Base-by-base conservation (phyloP, 1,140 invertebrate species). In the Procambarus clarkii region DNA sequence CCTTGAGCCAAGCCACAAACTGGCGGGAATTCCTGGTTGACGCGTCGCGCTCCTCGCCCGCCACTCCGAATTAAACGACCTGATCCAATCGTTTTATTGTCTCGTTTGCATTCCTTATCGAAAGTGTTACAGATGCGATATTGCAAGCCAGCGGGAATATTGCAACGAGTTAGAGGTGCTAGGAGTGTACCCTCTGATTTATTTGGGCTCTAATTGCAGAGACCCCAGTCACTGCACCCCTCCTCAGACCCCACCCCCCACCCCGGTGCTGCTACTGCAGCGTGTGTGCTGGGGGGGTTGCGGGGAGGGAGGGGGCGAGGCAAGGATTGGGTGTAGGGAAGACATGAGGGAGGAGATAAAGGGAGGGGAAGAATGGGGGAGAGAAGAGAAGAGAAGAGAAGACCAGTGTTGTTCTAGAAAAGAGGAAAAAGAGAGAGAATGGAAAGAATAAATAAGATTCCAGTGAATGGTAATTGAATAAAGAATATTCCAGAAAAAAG, bases 61-160 rank as follows among this genome's bases (percentile, higher is more conserved):
- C 44, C 44, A 45, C 13, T 78, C 24, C n/a, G 85, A 45, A 76
- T 46, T 48, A 77, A 77, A 86, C 46, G 85, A 78, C 71, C 71
- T 60, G 46, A 77, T 77, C 85, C 74, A 78, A 86, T 86, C 74
- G 85, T 64, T 86, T 86, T 86, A 86, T 86, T 76, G 85, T 86
- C 71, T 78, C 85, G 85, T 86, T 86, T 86, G 85, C 85, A 86
- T 86, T 86, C 85, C 85, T 86, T 86, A 86, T 86, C 71, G 85
- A 86, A 86, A 86, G 85, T 86, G 85, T 54, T 54, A 86, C 76
- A 76, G 71, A 86, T 86, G 85, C 76, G 85, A 86, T 78, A 86
- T 86, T 86, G 85, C 85, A 78, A 78, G 54, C 85, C 85, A 86
- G 85, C 46, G 78, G 71, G 85, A 86, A 86, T 86, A 86, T 86